These are phyloP conservation scores for Cygnus olor DNA, from an alignment of 2,797 vertebrate genomes.

Conservation along the genomic window DNA sequence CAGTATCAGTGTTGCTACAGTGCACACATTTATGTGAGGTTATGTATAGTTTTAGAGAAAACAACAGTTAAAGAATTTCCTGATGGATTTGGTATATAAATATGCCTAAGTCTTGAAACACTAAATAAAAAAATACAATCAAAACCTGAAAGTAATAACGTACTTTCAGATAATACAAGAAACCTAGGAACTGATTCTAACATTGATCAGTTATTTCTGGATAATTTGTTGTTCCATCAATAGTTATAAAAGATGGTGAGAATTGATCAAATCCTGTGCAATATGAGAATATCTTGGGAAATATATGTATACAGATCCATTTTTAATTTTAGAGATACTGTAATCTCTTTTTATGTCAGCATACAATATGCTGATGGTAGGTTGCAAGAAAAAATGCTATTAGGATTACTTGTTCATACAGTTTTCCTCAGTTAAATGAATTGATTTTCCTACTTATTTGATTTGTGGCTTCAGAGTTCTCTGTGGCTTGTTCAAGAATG, in stretches of 20 bases:
- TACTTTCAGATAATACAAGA: conserved; percentile 1
- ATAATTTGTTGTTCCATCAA: conserved; percentile 72
- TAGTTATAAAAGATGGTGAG: conserved; percentile 64
- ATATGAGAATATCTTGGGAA: conserved; percentile 63
- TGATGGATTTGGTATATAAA: background rate
- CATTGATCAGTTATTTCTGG: conserved; percentile 71
- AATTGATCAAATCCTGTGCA: conserved; percentile 64
- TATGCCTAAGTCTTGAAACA: background rate
- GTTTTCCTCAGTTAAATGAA: conserved; percentile 69
- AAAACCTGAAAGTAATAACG: conserved; percentile 49
- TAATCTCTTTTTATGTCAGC: conserved; percentile 76
- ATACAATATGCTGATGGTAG: conserved; percentile 48
- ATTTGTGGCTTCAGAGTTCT: conserved; percentile 60
- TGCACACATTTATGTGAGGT: background rate
- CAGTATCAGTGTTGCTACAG: background rate
- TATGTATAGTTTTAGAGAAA: background rate
- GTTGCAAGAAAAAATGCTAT: conserved; percentile 48
- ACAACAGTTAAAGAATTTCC: background rate
- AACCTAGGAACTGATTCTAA: conserved; percentile 41
- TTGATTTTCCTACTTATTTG: conserved; percentile 73
- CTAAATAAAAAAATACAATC: conserved; percentile 13
- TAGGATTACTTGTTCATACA: conserved; percentile 66
- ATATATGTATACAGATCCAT: conserved; percentile 70
- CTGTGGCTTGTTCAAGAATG: conserved; percentile 45
- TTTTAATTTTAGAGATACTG: conserved; percentile 77